A percentile compares a stretch with the other conserved stretches of the same genome.
Evolutionary conservation across 2,113 vertebrate species (phyloP).

Genomic region (Grammomys dolichurus): DNA sequence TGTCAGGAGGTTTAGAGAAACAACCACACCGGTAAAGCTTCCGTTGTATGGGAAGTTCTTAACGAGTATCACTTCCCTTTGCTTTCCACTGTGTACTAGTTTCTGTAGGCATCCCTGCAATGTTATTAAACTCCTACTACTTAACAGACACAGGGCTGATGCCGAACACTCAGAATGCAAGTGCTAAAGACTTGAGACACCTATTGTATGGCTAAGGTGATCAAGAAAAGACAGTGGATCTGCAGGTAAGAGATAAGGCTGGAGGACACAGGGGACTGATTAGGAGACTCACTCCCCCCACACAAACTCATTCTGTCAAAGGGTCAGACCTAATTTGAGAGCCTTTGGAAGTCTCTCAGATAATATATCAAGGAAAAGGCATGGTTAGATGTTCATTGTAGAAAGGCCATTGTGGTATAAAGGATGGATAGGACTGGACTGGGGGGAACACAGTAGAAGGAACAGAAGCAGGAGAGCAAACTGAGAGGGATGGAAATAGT

Average conservation of each 20-base stretch:
- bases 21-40: not conserved
- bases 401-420: not conserved
- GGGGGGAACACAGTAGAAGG: not conserved
- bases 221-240: not conserved
- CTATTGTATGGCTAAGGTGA: not conserved
- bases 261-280: not conserved
- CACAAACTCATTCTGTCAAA: not conserved
- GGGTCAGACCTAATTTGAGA: not conserved
- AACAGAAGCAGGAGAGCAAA: not conserved
- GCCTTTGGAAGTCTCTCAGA: not conserved
- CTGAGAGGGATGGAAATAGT: not conserved
- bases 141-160: not conserved
- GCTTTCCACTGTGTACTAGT: constrained; percentile 8
- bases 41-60: not conserved
- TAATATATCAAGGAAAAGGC: not conserved
- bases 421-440: not conserved
- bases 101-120: not conserved
- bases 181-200: constrained; percentile 33
- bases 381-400: not conserved
- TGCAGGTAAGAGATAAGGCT: not conserved
- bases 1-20: not conserved
- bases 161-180: not conserved
- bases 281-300: not conserved
- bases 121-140: constrained; percentile 30
- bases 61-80: not conserved